Base-by-base conservation (phyloP, 2,888 invertebrate genomes). In the Sesamia inferens region DNA sequence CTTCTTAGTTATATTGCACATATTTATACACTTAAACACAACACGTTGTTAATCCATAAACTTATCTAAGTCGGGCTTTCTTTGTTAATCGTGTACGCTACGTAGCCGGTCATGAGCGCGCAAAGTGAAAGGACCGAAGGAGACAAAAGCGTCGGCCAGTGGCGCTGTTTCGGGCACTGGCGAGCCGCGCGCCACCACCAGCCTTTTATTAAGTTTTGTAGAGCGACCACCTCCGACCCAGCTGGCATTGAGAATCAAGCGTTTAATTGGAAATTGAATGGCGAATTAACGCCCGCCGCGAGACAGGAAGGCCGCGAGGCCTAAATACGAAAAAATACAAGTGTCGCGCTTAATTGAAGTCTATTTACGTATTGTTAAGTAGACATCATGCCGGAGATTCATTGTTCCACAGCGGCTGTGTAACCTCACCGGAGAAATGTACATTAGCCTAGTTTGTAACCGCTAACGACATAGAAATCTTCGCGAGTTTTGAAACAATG, bases 251-350 rank as follows among this genome's bases (percentile, higher is more conserved):
- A 96, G 92, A 94, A 93, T 93, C 92, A 93, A 93, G 92, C 95
- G 94, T 93, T 94, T 96, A 95, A 96, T 96, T 95, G 95, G 94
- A 95, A 96, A 96, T 94, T 95, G 93, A 94, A 93, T 93, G 94
- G 93, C 93, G 91, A 93, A 92, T 91, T 94, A 95, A 93, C 91
- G 91, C 90, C 91, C 89, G 90, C 93, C 89, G 88, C 93, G 90
- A 90, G 91, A 91, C 94, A 91, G 93, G 94, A 95, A 95, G 95
- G 96, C 95, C 95, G 93, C 91, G 90, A 84, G 88, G 92, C 91
- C 94, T 92, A 91, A 92, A 92, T 92, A 91, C 90, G 89, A 92
- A 90, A 88, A 93, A 94, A 94, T 91, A 91, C 87, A 89, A 90
- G 85, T 91, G 91, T 92, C 92, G 90, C 86, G 88, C 89, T 89